Conservation (phyloP, 2,113 vertebrate species). For the Sinosuthora webbiana region DNA sequence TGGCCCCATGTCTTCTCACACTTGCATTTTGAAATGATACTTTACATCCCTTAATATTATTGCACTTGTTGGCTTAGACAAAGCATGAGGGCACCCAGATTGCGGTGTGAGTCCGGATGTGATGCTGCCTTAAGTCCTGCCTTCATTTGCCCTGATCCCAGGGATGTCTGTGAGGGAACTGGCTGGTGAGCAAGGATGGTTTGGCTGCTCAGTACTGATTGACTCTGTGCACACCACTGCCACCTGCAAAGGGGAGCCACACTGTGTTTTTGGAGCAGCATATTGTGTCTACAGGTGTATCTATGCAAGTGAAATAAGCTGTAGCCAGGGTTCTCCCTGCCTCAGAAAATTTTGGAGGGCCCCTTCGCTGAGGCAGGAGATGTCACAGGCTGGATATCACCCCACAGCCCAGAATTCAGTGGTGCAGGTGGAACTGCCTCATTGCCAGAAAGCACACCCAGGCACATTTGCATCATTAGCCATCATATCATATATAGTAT, state of each 20-base stretch:
- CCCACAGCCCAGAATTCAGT: accelerated
- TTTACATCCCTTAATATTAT: neutral
- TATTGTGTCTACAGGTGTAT: neutral
- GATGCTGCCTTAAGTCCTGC: neutral
- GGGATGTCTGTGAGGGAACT: accelerated
- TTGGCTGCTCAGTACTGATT: neutral
- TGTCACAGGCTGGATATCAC: neutral
- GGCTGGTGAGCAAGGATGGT: neutral
- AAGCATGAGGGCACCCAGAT: accelerated
- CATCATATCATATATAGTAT: neutral
- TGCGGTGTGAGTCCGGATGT: neutral
- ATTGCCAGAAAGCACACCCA: neutral
- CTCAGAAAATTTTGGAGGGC: neutral
- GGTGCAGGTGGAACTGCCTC: no score
- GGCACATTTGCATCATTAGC: neutral
- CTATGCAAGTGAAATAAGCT: neutral
- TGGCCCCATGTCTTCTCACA: neutral
- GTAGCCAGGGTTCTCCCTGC: neutral
- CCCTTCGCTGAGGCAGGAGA: neutral
- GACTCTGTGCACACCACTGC: neutral
- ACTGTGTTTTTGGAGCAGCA: neutral
- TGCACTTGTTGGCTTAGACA: neutral
- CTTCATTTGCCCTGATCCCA: neutral
- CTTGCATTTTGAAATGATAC: accelerated
- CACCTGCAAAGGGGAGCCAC: neutral